Evolutionary conservation across 2,113 vertebrate species (phyloP).

Genomic region (cattle (Bos taurus)): ARS-UCD2.0 NC_037339.1:80835001-80835500

Average conservation of each 20-base stretch:
- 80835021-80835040: background rate
- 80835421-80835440: background rate
- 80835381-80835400: accelerated
- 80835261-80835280: background rate
- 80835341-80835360: background rate
- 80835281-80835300: background rate
- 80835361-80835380: background rate
- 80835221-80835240: background rate
- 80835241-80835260: accelerated
- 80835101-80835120: background rate
- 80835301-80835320: background rate
- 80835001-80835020: background rate
- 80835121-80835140: background rate
- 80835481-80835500: background rate
- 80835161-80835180: background rate
- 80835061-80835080: background rate
- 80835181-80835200: background rate
- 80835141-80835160: background rate
- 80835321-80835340: background rate
- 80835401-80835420: background rate
- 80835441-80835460: background rate
- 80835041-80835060: background rate
- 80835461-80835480: background rate
- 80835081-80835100: background rate
- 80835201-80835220: background rate